Base-by-base conservation (phyloP, 2,797 vertebrate genomes). In the Lutra lutra region DNA sequence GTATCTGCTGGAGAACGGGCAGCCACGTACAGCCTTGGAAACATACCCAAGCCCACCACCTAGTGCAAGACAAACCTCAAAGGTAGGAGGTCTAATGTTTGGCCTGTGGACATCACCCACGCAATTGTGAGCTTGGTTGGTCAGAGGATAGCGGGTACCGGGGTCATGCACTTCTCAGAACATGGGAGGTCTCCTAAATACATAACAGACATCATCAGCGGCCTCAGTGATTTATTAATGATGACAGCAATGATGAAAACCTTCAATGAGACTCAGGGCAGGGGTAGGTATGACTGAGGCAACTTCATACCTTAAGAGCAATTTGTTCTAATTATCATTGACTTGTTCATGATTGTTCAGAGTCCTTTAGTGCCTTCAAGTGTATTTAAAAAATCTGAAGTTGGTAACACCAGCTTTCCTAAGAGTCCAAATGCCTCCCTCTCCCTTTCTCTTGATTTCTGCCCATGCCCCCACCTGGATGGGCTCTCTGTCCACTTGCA, bases 391-490 rank as follows among this genome's bases (percentile, higher is more conserved):
- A 66, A 66, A 58, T 73, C 23, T 38, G 32, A 77, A 27, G 20
- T 70, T 72, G 32, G 23, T 23, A 35, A 2, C 46, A 21, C 0
- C 1, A 0, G 9, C 13, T 43, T 46, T 2, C 51, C 4, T 32
- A 27, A 12, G 46, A 64, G 48, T 51, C 88, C 35, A 23, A 29
- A 93, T 21, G 5, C n/a, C 40, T 9, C 40, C 73, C 3, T 0
- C 2, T 21, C 54, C 12, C 7, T 73, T 68, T 10, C 3, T 5
- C 20, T 78, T 6, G 9, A 7, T 66, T 13, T 72, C 23, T n/a
- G 14, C 11, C 15, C 23, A 25, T 1, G 3, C 0, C 27, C 23
- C 6, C 18, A 32, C 12, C 43, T 9, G 2, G 1, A 3, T 0
- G 7, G 23, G 1, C 38, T 35, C 5, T 11, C 9, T 3, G 25